phyloP scores from a whole-genome alignment of 2,797 vertebrate genomes.

The Coregonus ussuriensis region DNA sequence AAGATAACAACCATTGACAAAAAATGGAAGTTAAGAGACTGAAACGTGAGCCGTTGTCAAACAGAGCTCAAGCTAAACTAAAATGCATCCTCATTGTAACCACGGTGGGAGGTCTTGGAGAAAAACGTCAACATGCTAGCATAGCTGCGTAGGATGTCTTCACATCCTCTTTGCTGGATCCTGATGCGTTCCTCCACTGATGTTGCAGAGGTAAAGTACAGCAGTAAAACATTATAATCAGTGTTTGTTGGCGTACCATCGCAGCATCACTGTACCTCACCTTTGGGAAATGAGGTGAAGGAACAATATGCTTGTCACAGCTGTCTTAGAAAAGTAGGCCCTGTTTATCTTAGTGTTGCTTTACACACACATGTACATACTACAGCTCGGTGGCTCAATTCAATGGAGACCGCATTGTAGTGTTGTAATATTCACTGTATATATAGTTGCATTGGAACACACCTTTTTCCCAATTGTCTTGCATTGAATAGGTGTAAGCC shows the following conservation, averaged over 20 bases:
- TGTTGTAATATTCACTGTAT: too few species aligned
- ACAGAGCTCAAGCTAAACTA: not conserved
- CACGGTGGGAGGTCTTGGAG: not conserved
- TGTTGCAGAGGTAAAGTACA: not conserved
- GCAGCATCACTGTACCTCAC: not conserved
- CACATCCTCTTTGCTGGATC: not conserved
- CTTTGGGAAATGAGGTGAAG: not conserved
- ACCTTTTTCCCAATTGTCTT: too few species aligned
- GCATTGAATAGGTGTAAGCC: too few species aligned
- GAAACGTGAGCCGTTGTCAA: not conserved
- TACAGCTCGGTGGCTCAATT: not conserved
- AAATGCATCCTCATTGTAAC: not conserved
- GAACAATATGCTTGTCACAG: constrained; percentile 17
- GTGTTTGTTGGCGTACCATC: not conserved
- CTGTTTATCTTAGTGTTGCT: not conserved
- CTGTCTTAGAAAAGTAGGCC: not conserved
- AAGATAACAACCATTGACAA: not conserved
- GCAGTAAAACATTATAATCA: not conserved
- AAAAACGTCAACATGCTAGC: not conserved
- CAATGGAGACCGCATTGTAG: not conserved
- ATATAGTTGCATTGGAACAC: too few species aligned
- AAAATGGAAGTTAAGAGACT: not conserved
- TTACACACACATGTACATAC: not conserved
- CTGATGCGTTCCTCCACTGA: not conserved
- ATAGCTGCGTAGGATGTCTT: not conserved